Base-by-base conservation (phyloP, 2,888 invertebrate genomes). In the Schizotus pectinicornis region DNA sequence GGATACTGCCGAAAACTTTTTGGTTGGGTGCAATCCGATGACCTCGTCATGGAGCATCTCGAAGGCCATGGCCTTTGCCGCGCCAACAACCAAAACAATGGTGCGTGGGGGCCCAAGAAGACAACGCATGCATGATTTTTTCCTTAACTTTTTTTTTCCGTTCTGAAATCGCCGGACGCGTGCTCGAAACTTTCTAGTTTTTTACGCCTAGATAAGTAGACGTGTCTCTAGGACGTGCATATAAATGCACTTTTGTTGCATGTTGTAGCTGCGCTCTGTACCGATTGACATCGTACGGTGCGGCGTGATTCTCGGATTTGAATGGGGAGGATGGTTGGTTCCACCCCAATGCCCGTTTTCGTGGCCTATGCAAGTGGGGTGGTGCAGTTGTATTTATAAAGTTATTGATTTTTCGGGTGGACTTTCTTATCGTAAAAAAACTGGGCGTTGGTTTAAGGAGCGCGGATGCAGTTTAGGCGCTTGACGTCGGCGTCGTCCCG, bases 401-500 rank as follows among this genome's bases (percentile, higher is more conserved):
- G 68, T 65, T 77, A 78, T 77, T 75, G 77, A 77, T 77, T 77
- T 73, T 77, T 75, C 72, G 73, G 75, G 72, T 72, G 73, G 73
- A 71, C 74, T 74, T 73, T 74, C 70, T 74, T 73, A 72, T 70
- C 68, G 71, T 68, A 75, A 75, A 77, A 75, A 78, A 76, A 73
- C 75, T 72, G 77, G 78, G 77, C 78, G 78, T 77, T 77, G 77
- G 76, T 77, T 77, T 76, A 76, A 77, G 68, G 62, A 65, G 64
- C 68, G 68, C 67, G 66, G 71, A 71, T 71, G 70, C 71, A 70
- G 69, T 70, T 71, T 70, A 65, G 67, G 67, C 66, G 67, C 53
- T 65, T 65, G 68, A 66, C 68, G 68, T 68, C 69, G 72, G 68
- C 71, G 69, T 68, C 71, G 70, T 65, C 65, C 63, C 65, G 72